These are phyloP conservation scores for Todus mexicanus DNA, from an alignment of 2,797 vertebrate species.

Conservation along the genomic window DNA sequence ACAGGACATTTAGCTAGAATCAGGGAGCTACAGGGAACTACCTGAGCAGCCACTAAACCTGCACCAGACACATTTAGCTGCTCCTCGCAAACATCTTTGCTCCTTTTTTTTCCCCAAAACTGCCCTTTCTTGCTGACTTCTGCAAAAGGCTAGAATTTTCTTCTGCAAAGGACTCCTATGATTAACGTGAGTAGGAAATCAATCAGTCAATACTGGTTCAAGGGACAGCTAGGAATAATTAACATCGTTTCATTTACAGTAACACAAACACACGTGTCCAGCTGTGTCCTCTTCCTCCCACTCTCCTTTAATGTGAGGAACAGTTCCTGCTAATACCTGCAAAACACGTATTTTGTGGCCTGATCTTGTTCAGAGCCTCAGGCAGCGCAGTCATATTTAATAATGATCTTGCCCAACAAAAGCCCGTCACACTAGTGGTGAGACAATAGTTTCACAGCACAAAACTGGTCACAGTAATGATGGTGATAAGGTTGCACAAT, in stretches of 20 bases:
- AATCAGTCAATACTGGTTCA: neutral
- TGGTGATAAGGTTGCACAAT: neutral
- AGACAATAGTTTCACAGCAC: slow-evolving; percentile 34
- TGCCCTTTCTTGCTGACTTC: neutral
- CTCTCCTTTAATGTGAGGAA: neutral
- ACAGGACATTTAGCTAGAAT: neutral
- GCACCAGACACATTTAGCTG: neutral
- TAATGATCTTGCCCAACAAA: slow-evolving; percentile 14
- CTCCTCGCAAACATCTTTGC: neutral
- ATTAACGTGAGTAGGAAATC: neutral
- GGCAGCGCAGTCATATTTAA: neutral
- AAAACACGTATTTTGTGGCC: neutral
- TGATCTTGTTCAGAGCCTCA: neutral
- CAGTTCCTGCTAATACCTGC: neutral
- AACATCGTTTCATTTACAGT: neutral
- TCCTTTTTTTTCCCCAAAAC: neutral
- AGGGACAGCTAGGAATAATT: neutral
- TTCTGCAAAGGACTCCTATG: neutral
- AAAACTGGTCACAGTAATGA: neutral
- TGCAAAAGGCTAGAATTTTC: neutral
- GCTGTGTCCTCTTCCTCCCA: neutral
- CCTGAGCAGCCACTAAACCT: neutral
- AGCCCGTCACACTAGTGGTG: neutral
- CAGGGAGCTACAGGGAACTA: neutral
- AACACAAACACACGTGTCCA: neutral